Percentiles rank a stretch among this genome's conserved stretches.
Evolutionary conservation across 2,797 vertebrate genomes (phyloP).

Genomic region (Tamandua tetradactyla): DNA sequence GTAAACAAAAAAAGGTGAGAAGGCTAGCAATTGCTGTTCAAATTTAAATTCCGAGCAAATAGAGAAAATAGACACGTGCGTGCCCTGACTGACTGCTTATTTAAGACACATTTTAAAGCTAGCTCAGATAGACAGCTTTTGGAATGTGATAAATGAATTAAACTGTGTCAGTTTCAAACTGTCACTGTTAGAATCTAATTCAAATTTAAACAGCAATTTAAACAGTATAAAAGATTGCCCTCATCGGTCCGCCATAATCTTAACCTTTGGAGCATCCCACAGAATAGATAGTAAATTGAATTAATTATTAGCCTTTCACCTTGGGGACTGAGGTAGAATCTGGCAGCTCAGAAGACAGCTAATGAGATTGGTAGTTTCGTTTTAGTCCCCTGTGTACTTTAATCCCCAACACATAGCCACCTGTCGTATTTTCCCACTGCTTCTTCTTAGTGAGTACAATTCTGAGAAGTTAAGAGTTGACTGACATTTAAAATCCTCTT

Average conservation of each 20-base stretch:
- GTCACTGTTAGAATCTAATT: conserved; percentile 72
- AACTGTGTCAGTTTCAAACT: conserved; percentile 62
- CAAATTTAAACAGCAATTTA: conserved; percentile 79
- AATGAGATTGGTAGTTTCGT: conserved; percentile 40
- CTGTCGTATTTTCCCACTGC: background rate
- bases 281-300: conserved; percentile 70
- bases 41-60: conserved; percentile 51
- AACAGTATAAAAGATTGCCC: conserved; percentile 76
- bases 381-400: conserved; percentile 18
- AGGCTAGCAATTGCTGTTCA: background rate
- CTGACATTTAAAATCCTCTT: conserved; percentile 61
- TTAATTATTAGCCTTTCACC: conserved; percentile 73
- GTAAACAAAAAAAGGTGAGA: background rate
- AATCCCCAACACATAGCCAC: conserved; percentile 20
- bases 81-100: conserved; percentile 29
- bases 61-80: conserved; percentile 12
- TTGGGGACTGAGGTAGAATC: conserved; percentile 36
- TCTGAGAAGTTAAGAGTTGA: background rate
- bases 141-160: conserved; percentile 65
- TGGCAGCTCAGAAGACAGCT: conserved; percentile 39
- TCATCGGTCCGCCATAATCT: conserved; percentile 68
- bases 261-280: conserved; percentile 72
- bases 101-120: conserved; percentile 29
- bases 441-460: conserved; percentile 63
- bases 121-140: background rate